Base-by-base conservation (phyloP, 2,888 invertebrate species). In the Tenthredo mesomela region DNA sequence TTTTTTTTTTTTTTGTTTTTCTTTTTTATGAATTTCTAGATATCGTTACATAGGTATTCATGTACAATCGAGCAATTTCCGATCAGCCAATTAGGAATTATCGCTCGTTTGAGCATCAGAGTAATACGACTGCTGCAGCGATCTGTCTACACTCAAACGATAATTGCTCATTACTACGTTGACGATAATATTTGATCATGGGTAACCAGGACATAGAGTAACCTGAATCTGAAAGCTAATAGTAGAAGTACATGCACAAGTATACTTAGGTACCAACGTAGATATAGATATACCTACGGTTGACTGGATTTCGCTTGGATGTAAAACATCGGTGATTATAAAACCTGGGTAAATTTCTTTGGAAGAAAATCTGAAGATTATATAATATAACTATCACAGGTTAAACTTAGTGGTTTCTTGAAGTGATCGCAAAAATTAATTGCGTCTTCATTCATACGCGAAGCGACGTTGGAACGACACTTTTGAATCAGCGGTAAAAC, bases 381-480 rank as follows among this genome's bases (percentile, higher is more conserved):
- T 25, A 10, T n/a, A n/a, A n/a, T n/a, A 12, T 25, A 25, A 61
- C 61, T 25, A 25, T 61, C 25, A 25, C 0, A 54, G 54, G 54
- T 54, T 54, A 54, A n/a, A 54, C 54, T 54, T 54, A 7, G 54
- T 7, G n/a, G n/a, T 54, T 54, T 18, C 54, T 54, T 54, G 54
- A 4, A n/a, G 54, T 54, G 6, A 61, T 61, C 61, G 25, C 21
- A 25, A 61, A 61, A 61, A 61, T 25, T 61, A 61, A 61, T 61
- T 25, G 61, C 25, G 25, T 25, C 61, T 61, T 61, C 7, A 61
- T 61, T 61, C 25, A 61, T 61, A 25, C 25, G 25, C 25, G 25
- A 61, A 12, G 61, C 61, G 21, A 61, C 61, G 25, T 61, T 61
- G 61, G 25, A 61, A 61, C 61, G 61, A 61, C 25, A 61, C 61